Evolutionary conservation across 2,888 invertebrate genomes (phyloP), one percentile per base, ranked within the genome.

Genomic region (Chrysotoxum bicinctum): DNA sequence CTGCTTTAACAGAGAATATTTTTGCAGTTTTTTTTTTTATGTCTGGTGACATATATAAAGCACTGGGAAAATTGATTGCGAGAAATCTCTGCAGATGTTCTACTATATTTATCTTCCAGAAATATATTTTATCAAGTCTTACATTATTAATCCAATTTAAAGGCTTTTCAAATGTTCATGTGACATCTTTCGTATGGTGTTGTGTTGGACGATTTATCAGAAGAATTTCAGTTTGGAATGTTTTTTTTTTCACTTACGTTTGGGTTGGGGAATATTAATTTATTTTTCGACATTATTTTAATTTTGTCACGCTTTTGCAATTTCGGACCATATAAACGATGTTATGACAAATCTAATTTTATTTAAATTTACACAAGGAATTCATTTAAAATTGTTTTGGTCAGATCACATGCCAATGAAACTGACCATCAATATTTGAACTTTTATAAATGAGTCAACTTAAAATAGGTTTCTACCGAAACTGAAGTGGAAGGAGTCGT

Each of bases 341-440:
- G 6, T 40, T 40, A n/a, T n/a, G n/a, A n/a, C n/a, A 26, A 73
- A 16, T 10, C 10, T 32, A 30, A 54, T 80, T 62, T 74, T 69
- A 80, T 74, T 80, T 35, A 26, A 52, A 80, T 45, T 37, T 50
- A 6, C 16, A 64, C 19, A 40, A 26, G 7, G 4, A 26, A 3
- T 26, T 26, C 26, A 26, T 26, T 26, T 26, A n/a, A n/a, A n/a
- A n/a, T n/a, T n/a, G n/a, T n/a, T n/a, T n/a, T n/a, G n/a, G n/a
- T n/a, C n/a, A n/a, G n/a, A n/a, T n/a, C n/a, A n/a, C n/a, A n/a
- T n/a, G n/a, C n/a, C n/a, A n/a, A n/a, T n/a, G n/a, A n/a, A n/a
- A n/a, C n/a, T n/a, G n/a, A n/a, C n/a, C n/a, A n/a, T n/a, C n/a
- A n/a, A n/a, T n/a, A n/a, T n/a, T n/a, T n/a, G n/a, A n/a, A n/a